Base-by-base conservation (phyloP, 2,888 invertebrate genomes). In the Nemoura dubitans region DNA sequence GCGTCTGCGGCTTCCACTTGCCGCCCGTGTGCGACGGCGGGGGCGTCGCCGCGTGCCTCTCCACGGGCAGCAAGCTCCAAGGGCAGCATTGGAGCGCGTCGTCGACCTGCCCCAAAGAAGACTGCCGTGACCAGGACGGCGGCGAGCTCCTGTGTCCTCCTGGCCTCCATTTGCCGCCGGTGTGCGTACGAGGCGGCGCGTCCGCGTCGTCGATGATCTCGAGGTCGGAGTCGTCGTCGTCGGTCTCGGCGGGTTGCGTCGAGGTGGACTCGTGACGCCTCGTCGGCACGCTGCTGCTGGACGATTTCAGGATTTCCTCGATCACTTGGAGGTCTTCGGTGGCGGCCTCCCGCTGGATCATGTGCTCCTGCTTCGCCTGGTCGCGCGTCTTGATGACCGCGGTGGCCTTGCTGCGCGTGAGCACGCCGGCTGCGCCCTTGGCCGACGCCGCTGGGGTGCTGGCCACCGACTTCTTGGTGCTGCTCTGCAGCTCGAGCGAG, bases 101-200 rank as follows among this genome's bases (percentile, higher is more conserved):
- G 21, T 83, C 86, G 76, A 77, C 81, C 21, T 83, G 87, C 21
- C 85, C 76, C 16, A 85, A 87, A 29, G 86, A 82, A 21, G 83
- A 83, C n/a, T 89, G 88, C 83, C 89, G 88, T 7, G 89, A 87
- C 91, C 91, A 91, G 86, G 91, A 91, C 3, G 91, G 91, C 6
- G 91, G 91, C 26, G 89, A 89, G 27, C 91, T 26, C 88, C 87
- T 82, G 25, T 89, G 89, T 28, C 89, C 94, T 30, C 89, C 94
- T 0, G 96, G 96, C 89, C 95, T 95, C 96, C 96, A 96, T 90
- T 96, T 96, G 0, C 94, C 95, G 0, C 94, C 95, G 3, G 94
- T 95, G 87, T 94, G 93, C 25, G 92, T 92, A 76, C 92, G 91
- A 0, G 94, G 93, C 7, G 94, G 94, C 30, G 92, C 91, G 21